phyloP scores from a whole-genome alignment of 1,140 invertebrate species.

The Meteorus sp. region DNA sequence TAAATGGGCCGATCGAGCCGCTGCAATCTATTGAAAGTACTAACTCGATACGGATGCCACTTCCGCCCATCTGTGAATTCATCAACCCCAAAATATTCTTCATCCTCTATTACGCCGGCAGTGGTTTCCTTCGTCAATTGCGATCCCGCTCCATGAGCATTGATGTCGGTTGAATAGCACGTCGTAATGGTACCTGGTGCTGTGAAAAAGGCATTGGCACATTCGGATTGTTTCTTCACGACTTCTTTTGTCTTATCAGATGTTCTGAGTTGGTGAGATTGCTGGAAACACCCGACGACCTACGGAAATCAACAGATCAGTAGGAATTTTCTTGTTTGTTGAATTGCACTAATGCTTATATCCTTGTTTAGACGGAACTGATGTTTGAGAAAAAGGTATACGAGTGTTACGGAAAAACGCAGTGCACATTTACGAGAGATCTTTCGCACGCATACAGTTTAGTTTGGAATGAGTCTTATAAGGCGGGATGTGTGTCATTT shows the following conservation, averaged over 20 bases:
- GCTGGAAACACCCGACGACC: no score
- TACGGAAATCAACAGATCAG: no score
- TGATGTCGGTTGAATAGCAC: constrained; percentile 42
- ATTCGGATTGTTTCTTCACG: constrained; percentile 40
- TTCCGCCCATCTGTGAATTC: constrained; percentile 52
- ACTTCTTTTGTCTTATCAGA: constrained; percentile 54
- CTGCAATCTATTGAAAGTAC: constrained; percentile 6
- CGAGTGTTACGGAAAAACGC: no score
- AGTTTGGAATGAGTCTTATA: no score
- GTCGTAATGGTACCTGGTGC: constrained; percentile 21
- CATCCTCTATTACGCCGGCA: constrained; percentile 35
- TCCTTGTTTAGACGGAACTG: no score
- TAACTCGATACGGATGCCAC: constrained; percentile 59
- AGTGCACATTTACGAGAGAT: no score
- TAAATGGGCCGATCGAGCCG: no score
- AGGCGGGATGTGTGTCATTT: no score
- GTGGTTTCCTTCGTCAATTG: constrained; percentile 15
- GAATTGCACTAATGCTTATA: no score
- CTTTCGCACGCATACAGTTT: no score
- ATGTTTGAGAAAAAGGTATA: no score
- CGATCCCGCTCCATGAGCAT: constrained; percentile 28
- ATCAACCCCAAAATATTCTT: constrained; percentile 45
- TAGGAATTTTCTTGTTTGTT: no score
- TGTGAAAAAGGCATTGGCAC: constrained; percentile 37
- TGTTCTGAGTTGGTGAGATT: constrained; percentile 49